Conservation (phyloP, 2,113 vertebrate genomes). For the Callaeas wilsoni region DNA sequence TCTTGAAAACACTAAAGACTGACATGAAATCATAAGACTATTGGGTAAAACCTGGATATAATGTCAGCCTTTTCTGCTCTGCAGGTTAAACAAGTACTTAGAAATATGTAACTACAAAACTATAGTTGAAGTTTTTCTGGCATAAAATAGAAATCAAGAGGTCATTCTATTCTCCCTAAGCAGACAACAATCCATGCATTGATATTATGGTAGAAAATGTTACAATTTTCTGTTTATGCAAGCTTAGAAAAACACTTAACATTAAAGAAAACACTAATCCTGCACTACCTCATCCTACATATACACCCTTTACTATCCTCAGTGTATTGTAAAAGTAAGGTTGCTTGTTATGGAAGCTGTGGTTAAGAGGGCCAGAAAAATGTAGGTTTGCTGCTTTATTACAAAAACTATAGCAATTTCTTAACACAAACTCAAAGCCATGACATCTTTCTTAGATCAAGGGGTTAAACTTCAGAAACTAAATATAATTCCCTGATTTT, state of each 20-base stretch:
- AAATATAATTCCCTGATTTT: not conserved
- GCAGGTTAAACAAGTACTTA: not conserved
- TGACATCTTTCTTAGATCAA: not conserved
- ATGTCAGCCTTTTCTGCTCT: not conserved
- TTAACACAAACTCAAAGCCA: not conserved
- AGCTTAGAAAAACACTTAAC: not conserved
- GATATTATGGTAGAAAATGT: not conserved
- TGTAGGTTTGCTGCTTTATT: not conserved
- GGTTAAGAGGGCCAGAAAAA: not conserved
- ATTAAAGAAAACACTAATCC: not conserved
- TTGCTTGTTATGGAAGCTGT: not conserved
- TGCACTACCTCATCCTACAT: not conserved
- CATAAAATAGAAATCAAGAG: not conserved
- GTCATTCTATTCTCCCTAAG: not conserved
- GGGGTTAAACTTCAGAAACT: not conserved
- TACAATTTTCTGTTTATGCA: not conserved
- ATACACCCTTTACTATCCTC: not conserved
- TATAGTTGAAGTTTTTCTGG: not conserved
- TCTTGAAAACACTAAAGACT: not conserved
- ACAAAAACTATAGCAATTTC: not conserved
- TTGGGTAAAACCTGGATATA: not conserved
- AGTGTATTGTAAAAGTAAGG: not conserved
- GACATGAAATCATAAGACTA: not conserved
- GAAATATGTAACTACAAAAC: not conserved
- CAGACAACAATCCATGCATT: not conserved